Base-by-base conservation (phyloP, 2,113 vertebrate species). In the Thalassarche chlororhynchos region DNA sequence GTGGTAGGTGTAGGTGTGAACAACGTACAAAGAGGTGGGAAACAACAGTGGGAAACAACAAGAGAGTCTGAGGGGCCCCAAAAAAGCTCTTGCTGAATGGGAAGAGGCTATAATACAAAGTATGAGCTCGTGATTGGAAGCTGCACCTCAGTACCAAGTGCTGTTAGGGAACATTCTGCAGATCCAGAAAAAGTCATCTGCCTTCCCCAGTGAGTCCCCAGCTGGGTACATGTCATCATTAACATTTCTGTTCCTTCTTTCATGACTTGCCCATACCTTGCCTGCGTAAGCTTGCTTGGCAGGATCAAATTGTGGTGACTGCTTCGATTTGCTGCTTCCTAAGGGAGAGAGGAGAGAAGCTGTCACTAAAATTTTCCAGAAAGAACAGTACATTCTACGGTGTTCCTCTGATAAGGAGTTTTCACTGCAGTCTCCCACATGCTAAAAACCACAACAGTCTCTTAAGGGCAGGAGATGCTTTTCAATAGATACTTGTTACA, bases 241-340 rank as follows among this genome's bases (percentile, higher is more conserved):
- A 80, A 58, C 54, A 40, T 8, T 54, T 70, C 79, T 81, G 25
- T 25, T 46, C 54, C 74, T 77, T 44, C 29, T 69, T 40, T 36
- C 68, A 65, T 2, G 23, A 46, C 28, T 40, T 46, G 19, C 5
- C 49, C 93, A 12, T 97, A 98, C 98, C 98, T 98, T 98, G 89
- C 97, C 90, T 10, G 97, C 21, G 1, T 90, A 51, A 18, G 82
- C 76, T 97, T 98, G 98, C 49, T 97, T 98, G 94, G 98, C 98
- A 31, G 99, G 99, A 98, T 99, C 99, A 91, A 99, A 99, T 11
- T 99, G 99, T 17, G 97, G 82, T 0, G 98, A 97, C 52, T 98
- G 98, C 69, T 98, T 99, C 13, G 98, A 42, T 96, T 98, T 99
- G 72, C 97, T 98, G 92, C 97, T 98, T 94, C 98, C 98, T 99